Conservation (phyloP, 2,797 vertebrate genomes). For the Ptychadena robeensis region DNA sequence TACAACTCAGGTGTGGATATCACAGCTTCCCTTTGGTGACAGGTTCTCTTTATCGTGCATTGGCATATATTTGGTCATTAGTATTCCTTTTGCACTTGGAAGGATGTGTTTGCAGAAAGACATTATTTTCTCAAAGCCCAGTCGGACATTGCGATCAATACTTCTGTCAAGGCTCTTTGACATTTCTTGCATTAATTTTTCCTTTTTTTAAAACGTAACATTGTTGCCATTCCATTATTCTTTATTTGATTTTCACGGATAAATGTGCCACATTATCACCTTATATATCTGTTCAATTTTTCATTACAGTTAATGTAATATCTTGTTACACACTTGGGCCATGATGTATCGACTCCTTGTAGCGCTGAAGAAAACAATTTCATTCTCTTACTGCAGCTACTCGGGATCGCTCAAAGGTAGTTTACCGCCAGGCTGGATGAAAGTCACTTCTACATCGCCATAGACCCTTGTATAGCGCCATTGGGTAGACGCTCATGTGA, state of each 20-base stretch:
- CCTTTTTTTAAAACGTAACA: constrained; percentile 39
- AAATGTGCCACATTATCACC: constrained; percentile 41
- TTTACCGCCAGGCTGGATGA: background rate
- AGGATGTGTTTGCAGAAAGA: background rate
- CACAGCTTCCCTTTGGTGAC: background rate
- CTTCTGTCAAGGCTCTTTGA: constrained; percentile 37
- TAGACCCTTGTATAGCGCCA: background rate
- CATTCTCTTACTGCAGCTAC: background rate
- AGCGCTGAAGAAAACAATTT: constrained; percentile 24
- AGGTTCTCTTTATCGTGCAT: background rate
- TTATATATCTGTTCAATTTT: constrained; percentile 46
- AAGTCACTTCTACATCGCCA: background rate
- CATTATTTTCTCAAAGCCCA: background rate
- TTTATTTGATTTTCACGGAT: constrained; percentile 58
- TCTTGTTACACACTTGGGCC: constrained; percentile 53
- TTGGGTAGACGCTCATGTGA: background rate
- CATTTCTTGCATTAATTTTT: constrained; percentile 44
- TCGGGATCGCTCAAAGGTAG: background rate
- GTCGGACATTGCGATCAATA: constrained; percentile 23
- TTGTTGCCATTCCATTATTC: constrained; percentile 50
- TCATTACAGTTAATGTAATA: constrained; percentile 55
- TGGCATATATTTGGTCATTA: constrained; percentile 3
- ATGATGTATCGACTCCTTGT: constrained; percentile 45
- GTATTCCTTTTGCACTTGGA: background rate
- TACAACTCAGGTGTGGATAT: too few species aligned